Base-by-base conservation (phyloP, 2,113 vertebrate species). In the Hymenochirus boettgeri region DNA sequence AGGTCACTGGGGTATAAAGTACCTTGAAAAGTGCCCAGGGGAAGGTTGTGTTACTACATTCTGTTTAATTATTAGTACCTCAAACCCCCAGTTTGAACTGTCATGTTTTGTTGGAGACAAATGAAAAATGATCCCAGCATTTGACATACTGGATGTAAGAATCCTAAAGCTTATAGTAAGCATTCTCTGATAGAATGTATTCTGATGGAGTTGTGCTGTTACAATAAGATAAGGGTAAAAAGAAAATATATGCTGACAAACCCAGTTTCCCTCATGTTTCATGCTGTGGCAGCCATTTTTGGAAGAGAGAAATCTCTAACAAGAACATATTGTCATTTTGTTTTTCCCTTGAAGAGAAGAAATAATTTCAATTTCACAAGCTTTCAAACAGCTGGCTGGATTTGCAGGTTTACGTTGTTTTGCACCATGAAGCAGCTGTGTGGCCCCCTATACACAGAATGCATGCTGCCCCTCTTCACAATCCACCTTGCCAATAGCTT, bases 401-500 rank as follows among this genome's bases (percentile, higher is more conserved):
- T 52, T 77, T 83, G 76, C 70, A 78, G 70, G 63, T 66, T 78
- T 77, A 57, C 26, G 1, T n/a, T 76, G 53, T 79, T 80, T 77
- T 74, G n/a, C 71, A 1, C 76, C 71, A 66, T 74, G 80, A 79
- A 76, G 29, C 75, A 80, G 75, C 78, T 85, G 73, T 78, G 69
- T 76, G 70, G 71, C 61, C 56, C 76, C 74, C 76, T 63, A 33
- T 69, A 80, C 65, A 33, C 70, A 80, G 59, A 78, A 75, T 75
- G 39, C 63, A 64, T 80, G 76, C 62, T 64, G 22, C 79, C 81
- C 83, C 57, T 61, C 61, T 80, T 80, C 67, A 74, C 60, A 57
- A 35, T 79, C 64, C 59, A 81, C 77, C 82, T 85, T 83, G 72
- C 76, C 78, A 79, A 78, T 52, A 80, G 57, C 72, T 77, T 62